Percentiles rank a stretch among this genome's conserved stretches.
phyloP scores from a whole-genome alignment of 2,113 vertebrate genomes.

The Himantopus leucocephalus region DNA sequence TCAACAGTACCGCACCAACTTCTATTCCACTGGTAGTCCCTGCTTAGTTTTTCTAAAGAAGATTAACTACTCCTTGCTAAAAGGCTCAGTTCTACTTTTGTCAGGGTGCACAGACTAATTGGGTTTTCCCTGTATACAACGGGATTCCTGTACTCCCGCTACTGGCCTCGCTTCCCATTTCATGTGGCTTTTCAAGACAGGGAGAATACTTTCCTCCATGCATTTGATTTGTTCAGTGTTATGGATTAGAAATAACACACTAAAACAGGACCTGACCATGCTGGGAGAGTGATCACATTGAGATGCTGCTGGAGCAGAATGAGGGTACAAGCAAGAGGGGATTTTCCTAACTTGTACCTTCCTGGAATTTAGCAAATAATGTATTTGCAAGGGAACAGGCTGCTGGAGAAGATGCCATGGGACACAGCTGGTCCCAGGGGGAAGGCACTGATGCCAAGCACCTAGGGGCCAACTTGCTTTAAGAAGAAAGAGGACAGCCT shows the following conservation, averaged over 20 bases:
- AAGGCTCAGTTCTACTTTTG: not conserved
- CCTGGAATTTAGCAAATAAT: not conserved
- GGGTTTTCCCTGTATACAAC: not conserved
- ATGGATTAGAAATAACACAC: accelerated
- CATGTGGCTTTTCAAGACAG: not conserved
- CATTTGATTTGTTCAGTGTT: accelerated
- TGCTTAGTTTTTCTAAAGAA: not conserved
- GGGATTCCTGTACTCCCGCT: not conserved
- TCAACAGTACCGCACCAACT: not conserved
- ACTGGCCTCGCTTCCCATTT: not conserved
- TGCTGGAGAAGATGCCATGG: not conserved
- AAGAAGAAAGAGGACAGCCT: not conserved
- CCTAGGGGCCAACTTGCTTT: accelerated
- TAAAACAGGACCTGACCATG: accelerated
- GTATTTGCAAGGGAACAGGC: accelerated
- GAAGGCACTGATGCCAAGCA: too few relatives aligned
- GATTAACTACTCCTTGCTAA: slow-evolving; percentile 12
- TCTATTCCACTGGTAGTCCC: not conserved
- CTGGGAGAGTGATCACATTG: accelerated
- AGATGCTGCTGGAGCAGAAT: not conserved
- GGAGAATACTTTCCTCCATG: accelerated
- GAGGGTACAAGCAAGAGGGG: not conserved
- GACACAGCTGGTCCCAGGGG: not conserved
- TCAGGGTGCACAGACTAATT: not conserved
- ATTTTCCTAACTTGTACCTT: accelerated